Conservation (phyloP, 2,888 invertebrate species). For the Hypena proboscidalis region DNA sequence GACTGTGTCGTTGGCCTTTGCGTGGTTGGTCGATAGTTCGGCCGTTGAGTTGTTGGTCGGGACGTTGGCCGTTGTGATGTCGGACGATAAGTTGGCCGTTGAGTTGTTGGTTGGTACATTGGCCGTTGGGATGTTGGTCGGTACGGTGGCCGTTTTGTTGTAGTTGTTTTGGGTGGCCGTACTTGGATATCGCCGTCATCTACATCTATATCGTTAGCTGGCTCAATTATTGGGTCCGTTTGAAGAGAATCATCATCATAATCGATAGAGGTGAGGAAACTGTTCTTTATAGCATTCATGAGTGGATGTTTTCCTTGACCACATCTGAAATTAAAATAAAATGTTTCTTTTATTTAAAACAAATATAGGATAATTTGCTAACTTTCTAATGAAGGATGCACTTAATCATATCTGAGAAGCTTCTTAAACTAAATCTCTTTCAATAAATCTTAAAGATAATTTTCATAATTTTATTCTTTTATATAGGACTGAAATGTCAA, state of each 20-base stretch:
- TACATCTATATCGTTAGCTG: conserved; percentile 64
- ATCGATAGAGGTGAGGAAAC: conserved; percentile 84
- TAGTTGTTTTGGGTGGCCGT: conserved; percentile 49
- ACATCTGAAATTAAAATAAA: conserved; percentile 79
- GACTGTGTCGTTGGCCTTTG: conserved; percentile 34
- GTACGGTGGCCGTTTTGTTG: conserved; percentile 24
- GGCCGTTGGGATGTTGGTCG: conserved; percentile 22
- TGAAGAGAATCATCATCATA: conserved; percentile 50
- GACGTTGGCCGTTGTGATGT: conserved; percentile 44
- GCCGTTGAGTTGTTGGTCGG: conserved; percentile 5
- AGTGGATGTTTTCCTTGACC: conserved; percentile 93
- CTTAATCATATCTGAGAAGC: no score
- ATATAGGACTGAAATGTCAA: no score
- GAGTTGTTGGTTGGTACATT: conserved; percentile 13
- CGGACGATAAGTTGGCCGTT: conserved; percentile 21
- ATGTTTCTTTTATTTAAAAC: no score
- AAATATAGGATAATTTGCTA: no score
- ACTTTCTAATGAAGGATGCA: no score
- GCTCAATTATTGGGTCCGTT: conserved; percentile 53
- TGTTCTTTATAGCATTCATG: conserved; percentile 90
- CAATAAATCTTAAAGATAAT: no score
- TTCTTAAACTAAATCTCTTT: no score
- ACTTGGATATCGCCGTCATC: conserved; percentile 79
- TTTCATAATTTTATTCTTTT: no score
- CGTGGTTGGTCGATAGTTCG: background rate